Evolutionary conservation across 92 coral and sea anemone genomes (phyloP).

Genomic region (Paramuricea clavata): DNA sequence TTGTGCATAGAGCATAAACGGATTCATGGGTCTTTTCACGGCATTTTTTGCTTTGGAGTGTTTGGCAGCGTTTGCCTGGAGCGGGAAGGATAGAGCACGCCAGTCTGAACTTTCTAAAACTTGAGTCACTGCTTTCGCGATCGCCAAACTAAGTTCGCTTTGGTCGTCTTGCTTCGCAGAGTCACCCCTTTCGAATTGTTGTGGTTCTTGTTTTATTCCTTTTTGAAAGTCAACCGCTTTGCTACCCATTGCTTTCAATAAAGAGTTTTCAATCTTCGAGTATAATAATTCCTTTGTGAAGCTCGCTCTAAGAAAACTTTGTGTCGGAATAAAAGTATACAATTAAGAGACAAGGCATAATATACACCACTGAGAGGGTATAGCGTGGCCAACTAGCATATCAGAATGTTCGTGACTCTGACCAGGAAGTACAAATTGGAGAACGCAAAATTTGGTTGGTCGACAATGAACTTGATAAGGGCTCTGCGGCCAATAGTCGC

Average conservation of each 20-base stretch:
- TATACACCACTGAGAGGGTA: not conserved
- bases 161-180: conserved; percentile 22
- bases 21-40: conserved; percentile 98
- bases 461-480: not conserved
- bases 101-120: conserved; percentile 98
- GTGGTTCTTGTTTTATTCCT: not conserved
- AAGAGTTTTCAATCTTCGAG: conserved; percentile 9
- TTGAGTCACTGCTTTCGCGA: conserved; percentile 94
- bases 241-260: conserved; percentile 42
- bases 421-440: not conserved
- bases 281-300: conserved; percentile 40
- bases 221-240: conserved; percentile 1
- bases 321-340: conserved; percentile 38
- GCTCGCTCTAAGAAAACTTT: conserved; percentile 35
- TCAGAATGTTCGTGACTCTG: not conserved
- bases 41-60: conserved; percentile 84
- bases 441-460: not conserved
- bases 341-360: not conserved
- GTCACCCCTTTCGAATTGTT: not conserved
- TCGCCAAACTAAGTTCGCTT: conserved; percentile 81
- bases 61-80: conserved; percentile 92
- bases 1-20: conserved; percentile 99
- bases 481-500: not conserved
- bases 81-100: conserved; percentile 95
- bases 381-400: conserved; percentile 16